Evolutionary conservation across 1,140 invertebrate genomes (phyloP), one percentile per base, ranked within the genome.

Genomic region (Micrasema minimum): DNA sequence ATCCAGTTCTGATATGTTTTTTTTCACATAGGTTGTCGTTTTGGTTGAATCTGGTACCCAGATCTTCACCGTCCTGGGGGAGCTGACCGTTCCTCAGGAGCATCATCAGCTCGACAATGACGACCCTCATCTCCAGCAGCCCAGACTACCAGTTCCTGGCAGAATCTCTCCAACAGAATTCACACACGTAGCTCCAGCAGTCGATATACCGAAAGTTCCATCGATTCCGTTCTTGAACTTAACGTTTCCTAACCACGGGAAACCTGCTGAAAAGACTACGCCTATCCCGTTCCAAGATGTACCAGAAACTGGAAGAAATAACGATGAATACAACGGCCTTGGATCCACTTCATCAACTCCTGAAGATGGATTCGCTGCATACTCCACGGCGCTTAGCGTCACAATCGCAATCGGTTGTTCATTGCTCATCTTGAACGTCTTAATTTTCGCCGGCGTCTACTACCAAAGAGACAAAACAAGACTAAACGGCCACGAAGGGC

Each of bases 341-440:
- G 74, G 74, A 18, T 86, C 86, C 0, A 84, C 87, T 1, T 80
- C 86, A 18, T 83, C 87, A 1, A 85, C 88, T n/a, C 89, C 92
- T 0, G 92, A 91, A 79, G 92, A 95, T 62, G 93, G 93, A 0
- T 95, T 94, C 75, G 92, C 92, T 0, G 92, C 92, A 0, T 96
- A 95, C 77, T 94, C 92, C 0, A 96, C 94, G 0, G 94, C 94
- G 0, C 80, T 97, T 6, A 94, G 92, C 78, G 92, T 97, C 0
- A 97, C 95, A 1, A 95, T 98, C 74, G 95, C 95, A n/a, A 96
- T 98, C 65, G 96, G 96, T 2, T 96, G 94, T 76, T 94, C 92
- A 2, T 81, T 97, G 20, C 85, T 97, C 12, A 92, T 97, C 71
- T 83, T 97, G 6, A 97, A 97, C 78, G 92, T 97, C 0, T 84